phyloP scores from a whole-genome alignment of 1,140 invertebrate species.

The Papilio polyxenes region DNA sequence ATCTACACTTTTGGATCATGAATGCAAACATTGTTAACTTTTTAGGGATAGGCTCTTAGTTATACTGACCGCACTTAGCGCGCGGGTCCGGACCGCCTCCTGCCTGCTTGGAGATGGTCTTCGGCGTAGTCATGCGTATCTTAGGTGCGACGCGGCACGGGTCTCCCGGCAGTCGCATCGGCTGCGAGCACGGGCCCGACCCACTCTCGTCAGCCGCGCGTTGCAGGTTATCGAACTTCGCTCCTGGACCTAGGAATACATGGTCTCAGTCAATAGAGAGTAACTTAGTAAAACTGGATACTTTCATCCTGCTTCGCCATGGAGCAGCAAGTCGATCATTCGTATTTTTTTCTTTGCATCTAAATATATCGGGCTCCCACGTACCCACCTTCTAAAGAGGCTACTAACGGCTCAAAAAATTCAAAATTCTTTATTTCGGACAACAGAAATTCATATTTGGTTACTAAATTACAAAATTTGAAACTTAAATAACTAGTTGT shows the following conservation, averaged over 20 bases:
- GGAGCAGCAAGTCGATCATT: not conserved
- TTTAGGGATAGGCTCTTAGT: not conserved
- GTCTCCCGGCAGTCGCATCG: slow-evolving; percentile 77
- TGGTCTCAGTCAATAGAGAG: not conserved
- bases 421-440: too few relatives aligned
- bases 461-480: too few relatives aligned
- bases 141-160: slow-evolving; percentile 79
- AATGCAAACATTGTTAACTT: too few relatives aligned
- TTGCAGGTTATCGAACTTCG: slow-evolving; percentile 80
- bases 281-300: not conserved
- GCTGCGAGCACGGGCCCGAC: slow-evolving; percentile 76
- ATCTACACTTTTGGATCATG: too few relatives aligned
- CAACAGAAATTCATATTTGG: too few relatives aligned
- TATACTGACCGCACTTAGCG: slow-evolving; percentile 64
- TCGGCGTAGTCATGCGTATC: slow-evolving; percentile 55
- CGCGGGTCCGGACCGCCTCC: slow-evolving; percentile 54
- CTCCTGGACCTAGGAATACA: slow-evolving; percentile 73
- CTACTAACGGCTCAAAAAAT: too few relatives aligned
- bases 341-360: too few relatives aligned
- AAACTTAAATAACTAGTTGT: too few relatives aligned
- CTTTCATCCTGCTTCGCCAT: not conserved
- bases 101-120: slow-evolving; percentile 67
- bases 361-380: too few relatives aligned
- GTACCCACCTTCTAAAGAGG: too few relatives aligned
- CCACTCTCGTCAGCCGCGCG: slow-evolving; percentile 76